Base-by-base conservation (phyloP, 2,888 invertebrate genomes). In the Thera britannica region DNA sequence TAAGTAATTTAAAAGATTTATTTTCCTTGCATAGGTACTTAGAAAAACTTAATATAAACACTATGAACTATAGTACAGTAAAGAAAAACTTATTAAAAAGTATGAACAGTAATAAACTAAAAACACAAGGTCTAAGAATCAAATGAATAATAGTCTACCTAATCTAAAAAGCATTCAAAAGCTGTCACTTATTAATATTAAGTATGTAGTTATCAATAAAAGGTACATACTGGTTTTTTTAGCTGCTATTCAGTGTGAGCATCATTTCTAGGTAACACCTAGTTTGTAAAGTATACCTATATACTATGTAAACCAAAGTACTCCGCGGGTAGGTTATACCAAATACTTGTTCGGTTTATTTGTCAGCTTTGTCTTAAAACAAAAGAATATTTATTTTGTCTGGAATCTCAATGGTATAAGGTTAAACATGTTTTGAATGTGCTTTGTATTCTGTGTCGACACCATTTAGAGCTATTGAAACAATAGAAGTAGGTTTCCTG, bases 401-500 rank as follows among this genome's bases (percentile, higher is more conserved):
- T 9, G 34, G 8, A 34, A 34, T 34, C 52, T 52, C 52, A 23
- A 34, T 34, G 8, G 9, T 9, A 23, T 51, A 51, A 52, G 34
- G 52, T 55, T 55, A 60, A 51, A 49, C 38, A n/a, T 41, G 23
- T 44, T 62, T 49, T 58, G 34, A 58, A 64, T 59, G 23, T 52
- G 8, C 52, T 52, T 52, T 52, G 61, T 35, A 44, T 51, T 41
- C 51, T 36, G 55, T 46, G 62, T 54, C 66, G 63, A 70, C 70
- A 70, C 63, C 60, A 60, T 70, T 69, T 66, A 70, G 63, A 57
- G 62, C 52, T 62, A 49, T 66, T 63, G 54, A 48, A 70, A 70
- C 70, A 70, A 70, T 70, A 66, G 70, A 70, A 63, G 57, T 66
- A 55, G 58, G 57, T 63, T 70, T 70, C 70, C 70, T 70, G 70